Percentiles rank a stretch among this genome's conserved stretches.
These are phyloP conservation scores for Rhagophthalmus giganteus DNA, from an alignment of 2,888 invertebrate species.

Conservation along the genomic window DNA sequence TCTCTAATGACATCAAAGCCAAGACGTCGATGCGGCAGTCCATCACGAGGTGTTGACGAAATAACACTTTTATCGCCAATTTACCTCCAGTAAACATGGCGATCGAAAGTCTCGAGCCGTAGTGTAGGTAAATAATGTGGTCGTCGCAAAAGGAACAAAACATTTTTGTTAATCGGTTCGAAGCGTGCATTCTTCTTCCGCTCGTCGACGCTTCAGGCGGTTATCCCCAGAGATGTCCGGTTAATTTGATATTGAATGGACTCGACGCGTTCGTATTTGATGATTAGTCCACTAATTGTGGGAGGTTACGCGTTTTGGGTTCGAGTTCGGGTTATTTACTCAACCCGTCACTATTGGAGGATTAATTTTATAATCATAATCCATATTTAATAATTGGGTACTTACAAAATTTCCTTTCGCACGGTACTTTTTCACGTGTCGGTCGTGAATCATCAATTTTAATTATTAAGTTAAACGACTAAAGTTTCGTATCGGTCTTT, in stretches of 20 bases:
- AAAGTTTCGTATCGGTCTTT: too few relatives aligned
- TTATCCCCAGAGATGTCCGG: conserved; percentile 15
- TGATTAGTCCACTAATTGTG: conserved; percentile 26
- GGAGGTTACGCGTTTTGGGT: not conserved
- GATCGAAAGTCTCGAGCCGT: too few relatives aligned
- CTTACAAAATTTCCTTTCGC: not conserved
- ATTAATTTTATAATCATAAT: not conserved
- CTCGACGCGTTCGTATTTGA: conserved; percentile 17
- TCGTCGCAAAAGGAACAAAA: not conserved
- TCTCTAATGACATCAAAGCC: conserved; percentile 17
- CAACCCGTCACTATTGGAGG: not conserved
- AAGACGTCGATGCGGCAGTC: conserved; percentile 14
- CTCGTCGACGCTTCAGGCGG: conserved; percentile 4
- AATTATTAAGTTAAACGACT: too few relatives aligned
- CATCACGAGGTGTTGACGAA: conserved; percentile 3
- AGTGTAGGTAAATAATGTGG: not conserved
- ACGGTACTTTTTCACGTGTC: too few relatives aligned
- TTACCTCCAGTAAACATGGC: conserved; percentile 6
- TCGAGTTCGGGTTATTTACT: not conserved
- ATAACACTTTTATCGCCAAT: conserved; percentile 14
- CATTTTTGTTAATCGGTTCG: conserved; percentile 12
- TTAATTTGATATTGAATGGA: conserved; percentile 21
- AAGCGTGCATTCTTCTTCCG: conserved; percentile 5
- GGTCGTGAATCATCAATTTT: too few relatives aligned
- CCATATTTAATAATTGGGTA: not conserved